phyloP scores from a whole-genome alignment of 2,888 invertebrate genomes.

The Drosophila helvetica region DNA sequence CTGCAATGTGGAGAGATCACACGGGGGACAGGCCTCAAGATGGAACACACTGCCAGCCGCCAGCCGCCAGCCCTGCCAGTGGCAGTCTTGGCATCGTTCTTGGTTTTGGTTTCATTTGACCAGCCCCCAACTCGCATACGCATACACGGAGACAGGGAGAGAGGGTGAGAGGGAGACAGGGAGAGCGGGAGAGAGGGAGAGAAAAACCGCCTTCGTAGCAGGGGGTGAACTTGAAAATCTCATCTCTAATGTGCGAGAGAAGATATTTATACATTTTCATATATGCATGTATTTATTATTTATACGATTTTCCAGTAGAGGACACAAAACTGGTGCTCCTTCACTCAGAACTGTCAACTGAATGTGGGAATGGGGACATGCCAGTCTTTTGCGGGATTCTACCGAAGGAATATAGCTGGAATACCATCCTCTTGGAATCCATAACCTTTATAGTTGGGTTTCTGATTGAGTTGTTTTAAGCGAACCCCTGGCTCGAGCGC shows the following conservation, averaged over 20 bases:
- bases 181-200: conserved; percentile 1
- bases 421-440: too few species aligned
- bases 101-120: conserved; percentile 14
- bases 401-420: neutral
- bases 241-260: conserved; percentile 50
- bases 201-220: conserved; percentile 47
- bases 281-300: conserved; percentile 34
- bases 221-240: conserved; percentile 76
- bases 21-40: conserved; percentile 10
- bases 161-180: neutral
- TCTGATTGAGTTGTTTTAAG: too few species aligned
- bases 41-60: conserved; percentile 47
- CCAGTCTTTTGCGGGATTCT: neutral
- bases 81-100: conserved; percentile 29
- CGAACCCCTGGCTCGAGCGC: too few species aligned
- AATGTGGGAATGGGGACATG: neutral
- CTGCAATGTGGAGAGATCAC: conserved; percentile 54
- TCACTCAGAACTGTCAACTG: neutral
- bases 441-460: too few species aligned
- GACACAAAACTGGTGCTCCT: neutral
- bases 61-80: conserved; percentile 40
- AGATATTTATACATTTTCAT: conserved; percentile 59
- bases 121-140: conserved; percentile 26
- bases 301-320: conserved; percentile 7
- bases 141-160: neutral